phyloP scores from a whole-genome alignment of 2,888 invertebrate species.

The Amorpha juglandis region DNA sequence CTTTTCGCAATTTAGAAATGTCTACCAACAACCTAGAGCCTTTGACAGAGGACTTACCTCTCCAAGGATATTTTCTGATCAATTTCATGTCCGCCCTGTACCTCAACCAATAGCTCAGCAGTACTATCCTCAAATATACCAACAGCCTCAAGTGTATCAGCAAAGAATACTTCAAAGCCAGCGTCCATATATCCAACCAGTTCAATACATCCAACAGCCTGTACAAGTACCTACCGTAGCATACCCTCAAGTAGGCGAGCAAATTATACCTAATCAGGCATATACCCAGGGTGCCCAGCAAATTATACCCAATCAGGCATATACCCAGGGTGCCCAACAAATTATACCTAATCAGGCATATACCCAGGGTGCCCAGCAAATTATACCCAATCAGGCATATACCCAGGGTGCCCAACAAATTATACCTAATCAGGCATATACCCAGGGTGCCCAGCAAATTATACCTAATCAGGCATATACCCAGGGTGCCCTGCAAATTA shows the following conservation, averaged over 20 bases:
- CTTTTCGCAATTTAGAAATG: background rate
- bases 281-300: constrained; percentile 18
- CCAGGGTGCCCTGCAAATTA: too few relatives aligned
- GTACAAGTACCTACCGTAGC: constrained; percentile 3
- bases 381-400: too few relatives aligned
- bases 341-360: constrained; percentile 6
- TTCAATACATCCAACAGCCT: constrained; percentile 27
- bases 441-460: constrained; percentile 7
- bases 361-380: constrained; percentile 12
- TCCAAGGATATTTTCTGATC: background rate
- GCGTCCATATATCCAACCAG: constrained; percentile 22
- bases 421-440: constrained; percentile 6
- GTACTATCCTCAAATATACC: constrained; percentile 19
- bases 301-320: too few relatives aligned
- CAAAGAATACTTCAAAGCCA: constrained; percentile 7
- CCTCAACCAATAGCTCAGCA: constrained; percentile 9
- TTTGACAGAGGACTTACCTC: background rate
- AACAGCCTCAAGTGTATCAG: constrained; percentile 21
- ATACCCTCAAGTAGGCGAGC: constrained; percentile 23
- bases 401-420: too few relatives aligned
- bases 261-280: constrained; percentile 7
- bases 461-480: too few relatives aligned
- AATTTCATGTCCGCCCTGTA: background rate
- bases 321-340: too few relatives aligned
- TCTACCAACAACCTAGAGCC: background rate